A percentile compares a stretch with the other conserved stretches of the same genome.
Conservation (phyloP, 2,888 invertebrate genomes). For the Caenorhabditis parvicauda region DNA sequence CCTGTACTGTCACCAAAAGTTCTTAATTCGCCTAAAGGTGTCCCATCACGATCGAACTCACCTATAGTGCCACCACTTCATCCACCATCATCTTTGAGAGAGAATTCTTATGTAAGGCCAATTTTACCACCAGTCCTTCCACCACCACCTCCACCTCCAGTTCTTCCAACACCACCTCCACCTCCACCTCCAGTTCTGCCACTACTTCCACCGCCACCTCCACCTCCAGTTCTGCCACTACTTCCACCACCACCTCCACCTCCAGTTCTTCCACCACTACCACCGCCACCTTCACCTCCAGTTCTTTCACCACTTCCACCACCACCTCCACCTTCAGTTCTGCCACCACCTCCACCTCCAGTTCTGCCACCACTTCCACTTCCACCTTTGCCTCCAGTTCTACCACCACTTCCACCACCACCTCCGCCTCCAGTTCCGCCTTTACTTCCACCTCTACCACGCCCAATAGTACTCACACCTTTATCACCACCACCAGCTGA, state of each 20-base stretch:
- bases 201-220: no score
- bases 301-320: constrained; percentile 10
- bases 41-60: not conserved
- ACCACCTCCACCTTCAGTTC: constrained; percentile 6
- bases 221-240: no score
- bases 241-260: no score
- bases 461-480: not conserved
- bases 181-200: no score
- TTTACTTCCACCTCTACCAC: not conserved
- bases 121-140: not conserved
- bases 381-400: not conserved
- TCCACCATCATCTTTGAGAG: not conserved
- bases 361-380: not conserved
- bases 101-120: not conserved
- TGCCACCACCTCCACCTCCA: constrained; percentile 1
- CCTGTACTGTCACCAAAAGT: not conserved
- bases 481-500: no score
- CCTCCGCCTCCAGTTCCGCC: not conserved
- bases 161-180: not conserved
- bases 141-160: not conserved
- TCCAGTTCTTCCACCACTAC: not conserved
- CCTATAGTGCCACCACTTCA: no score
- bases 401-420: not conserved
- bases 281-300: constrained; percentile 1
- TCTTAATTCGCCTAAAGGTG: not conserved